Base-by-base conservation (phyloP, 2,113 vertebrate genomes). In the Cottus gobio region DNA sequence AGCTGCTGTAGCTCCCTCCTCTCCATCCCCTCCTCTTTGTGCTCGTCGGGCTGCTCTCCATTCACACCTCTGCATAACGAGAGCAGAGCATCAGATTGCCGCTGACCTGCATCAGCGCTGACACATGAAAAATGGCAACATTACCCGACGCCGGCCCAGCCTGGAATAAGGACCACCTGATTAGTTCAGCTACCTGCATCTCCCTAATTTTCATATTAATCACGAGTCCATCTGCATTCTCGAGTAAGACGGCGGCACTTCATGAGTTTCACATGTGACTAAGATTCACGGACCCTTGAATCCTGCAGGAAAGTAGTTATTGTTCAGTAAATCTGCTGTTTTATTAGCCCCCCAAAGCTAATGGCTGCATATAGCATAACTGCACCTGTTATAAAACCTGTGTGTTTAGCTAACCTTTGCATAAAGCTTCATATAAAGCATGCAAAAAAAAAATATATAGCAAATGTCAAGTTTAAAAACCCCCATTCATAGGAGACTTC, bases 151-250 rank as follows among this genome's bases (percentile, higher is more conserved):
- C 95, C 95, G 96, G 95, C 94, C 94, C 94, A 95, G 96, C 91
- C 96, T 97, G 97, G 97, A 96, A 97, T 97, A 98, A 97, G 95
- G 95, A 96, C 95, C 96, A 97, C 95, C 96, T 97, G 97, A 97
- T 97, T 98, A 97, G 96, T 98, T 99, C 97, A 97, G 97, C 96
- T 97, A 96, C 95, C 96, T 96, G 97, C 96, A 88, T 97, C 95
- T 94, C 94, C 95, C 94, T 98, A 97, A 97, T 97, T 97, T 97
- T 97, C 95, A 97, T 96, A 98, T 98, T 98, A 99, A 99, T 98
- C 97, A 98, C 93, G 91, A 95, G 95, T 95, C 95, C 94, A 95
- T 96, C 95, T 96, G 94, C 89, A 90, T 95, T 84, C 94, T 92
- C 93, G 95, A 95, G 95, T 94, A 95, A 93, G 95, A 91, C 91